Evolutionary conservation across 2,797 vertebrate genomes (phyloP).

Genomic region (Sphaeramia orbicularis): DNA sequence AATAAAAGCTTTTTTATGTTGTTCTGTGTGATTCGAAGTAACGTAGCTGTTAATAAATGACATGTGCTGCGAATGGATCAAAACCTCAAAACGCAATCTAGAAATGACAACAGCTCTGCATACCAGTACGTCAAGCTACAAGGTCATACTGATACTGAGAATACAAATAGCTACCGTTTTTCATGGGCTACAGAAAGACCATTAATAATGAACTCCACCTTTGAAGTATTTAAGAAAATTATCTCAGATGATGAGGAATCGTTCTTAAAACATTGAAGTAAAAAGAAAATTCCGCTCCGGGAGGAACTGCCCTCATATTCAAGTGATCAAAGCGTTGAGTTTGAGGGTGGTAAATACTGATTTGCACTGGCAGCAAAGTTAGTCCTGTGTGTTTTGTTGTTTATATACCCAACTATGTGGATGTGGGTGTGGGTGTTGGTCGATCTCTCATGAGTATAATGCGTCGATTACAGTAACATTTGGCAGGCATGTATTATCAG

Average conservation of each 20-base stretch:
- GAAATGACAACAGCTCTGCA: slow-evolving; percentile 35
- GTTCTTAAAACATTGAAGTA: slow-evolving; percentile 1
- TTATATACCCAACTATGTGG: slow-evolving; percentile 2
- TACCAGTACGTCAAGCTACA: slow-evolving; percentile 37
- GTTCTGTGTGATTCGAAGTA: slow-evolving; percentile 45
- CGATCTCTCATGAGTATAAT: not conserved
- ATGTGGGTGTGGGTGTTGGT: too few species aligned
- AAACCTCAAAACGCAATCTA: slow-evolving; percentile 24
- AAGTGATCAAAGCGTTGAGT: slow-evolving; percentile 40
- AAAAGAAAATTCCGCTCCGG: slow-evolving; percentile 1
- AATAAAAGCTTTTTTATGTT: slow-evolving; percentile 55
- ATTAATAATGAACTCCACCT: slow-evolving; percentile 9
- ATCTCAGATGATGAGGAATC: slow-evolving; percentile 23
- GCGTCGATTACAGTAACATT: slow-evolving; percentile 31
- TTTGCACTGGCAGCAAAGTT: not conserved
- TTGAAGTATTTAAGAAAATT: slow-evolving; percentile 21
- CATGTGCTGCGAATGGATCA: slow-evolving; percentile 35
- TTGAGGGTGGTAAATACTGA: slow-evolving; percentile 30
- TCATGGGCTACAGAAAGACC: not conserved
- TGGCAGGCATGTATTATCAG: slow-evolving; percentile 17
- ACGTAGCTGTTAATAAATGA: slow-evolving; percentile 21
- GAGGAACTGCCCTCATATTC: slow-evolving; percentile 31
- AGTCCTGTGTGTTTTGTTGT: slow-evolving; percentile 2
- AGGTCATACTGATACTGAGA: slow-evolving; percentile 14
- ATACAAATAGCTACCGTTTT: slow-evolving; percentile 16